Evolutionary conservation across 2,797 vertebrate genomes (phyloP).

Genomic region (Gallirallus australis): DNA sequence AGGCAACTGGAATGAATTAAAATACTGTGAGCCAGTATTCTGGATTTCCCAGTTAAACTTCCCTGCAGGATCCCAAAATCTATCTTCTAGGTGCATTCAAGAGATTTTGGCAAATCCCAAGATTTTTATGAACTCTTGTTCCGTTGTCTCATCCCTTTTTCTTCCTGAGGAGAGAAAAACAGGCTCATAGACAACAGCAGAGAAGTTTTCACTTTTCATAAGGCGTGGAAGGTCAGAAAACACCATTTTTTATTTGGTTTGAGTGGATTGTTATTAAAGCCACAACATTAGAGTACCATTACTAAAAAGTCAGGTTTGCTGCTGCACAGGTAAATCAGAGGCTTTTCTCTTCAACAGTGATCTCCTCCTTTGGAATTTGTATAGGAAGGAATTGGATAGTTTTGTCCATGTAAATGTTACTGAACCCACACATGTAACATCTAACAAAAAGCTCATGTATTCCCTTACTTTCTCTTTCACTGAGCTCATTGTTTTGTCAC

Average conservation of each 20-base stretch:
- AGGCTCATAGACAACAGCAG: not conserved
- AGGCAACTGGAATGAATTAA: not conserved
- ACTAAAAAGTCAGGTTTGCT: not conserved
- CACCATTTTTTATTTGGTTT: not conserved
- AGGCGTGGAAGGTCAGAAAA: not conserved
- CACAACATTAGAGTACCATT: not conserved
- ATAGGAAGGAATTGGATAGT: not conserved
- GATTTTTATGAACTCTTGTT: not conserved
- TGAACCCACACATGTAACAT: not conserved
- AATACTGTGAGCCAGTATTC: not conserved
- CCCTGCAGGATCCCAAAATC: not conserved
- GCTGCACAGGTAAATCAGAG: not conserved
- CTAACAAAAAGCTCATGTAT: not conserved
- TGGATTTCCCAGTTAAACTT: not conserved
- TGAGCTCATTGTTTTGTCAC: not conserved
- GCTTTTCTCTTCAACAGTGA: not conserved
- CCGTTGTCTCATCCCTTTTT: not conserved
- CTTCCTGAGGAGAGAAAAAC: not conserved
- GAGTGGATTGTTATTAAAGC: too few species aligned
- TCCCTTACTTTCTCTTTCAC: not conserved
- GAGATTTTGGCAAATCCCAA: not conserved
- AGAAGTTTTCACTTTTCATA: not conserved
- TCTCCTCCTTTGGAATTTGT: accelerated
- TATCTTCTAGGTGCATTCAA: accelerated
- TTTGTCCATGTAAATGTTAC: not conserved